A percentile compares a stretch with the other conserved stretches of the same genome.
Conservation (phyloP, 2,113 vertebrate species). For the Pomatorhinus ruficollis region DNA sequence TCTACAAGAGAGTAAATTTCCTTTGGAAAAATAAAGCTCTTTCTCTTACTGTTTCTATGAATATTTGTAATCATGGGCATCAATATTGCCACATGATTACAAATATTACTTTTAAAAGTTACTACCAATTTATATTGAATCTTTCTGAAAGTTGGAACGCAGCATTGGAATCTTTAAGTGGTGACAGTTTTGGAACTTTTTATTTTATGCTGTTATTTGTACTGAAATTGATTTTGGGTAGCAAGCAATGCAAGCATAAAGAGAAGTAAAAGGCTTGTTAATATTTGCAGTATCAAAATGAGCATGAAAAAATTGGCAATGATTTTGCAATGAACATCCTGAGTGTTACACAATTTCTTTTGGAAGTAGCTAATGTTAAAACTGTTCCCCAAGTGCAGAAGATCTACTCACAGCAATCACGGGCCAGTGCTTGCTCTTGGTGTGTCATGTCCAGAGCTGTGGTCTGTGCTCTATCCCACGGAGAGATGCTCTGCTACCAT, state of each 20-base stretch:
- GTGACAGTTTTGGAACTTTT: neutral
- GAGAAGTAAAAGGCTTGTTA: slow-evolving; percentile 20
- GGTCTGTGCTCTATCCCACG: neutral
- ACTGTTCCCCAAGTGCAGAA: neutral
- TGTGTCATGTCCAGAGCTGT: accelerated
- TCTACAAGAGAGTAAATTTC: neutral
- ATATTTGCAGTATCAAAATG: slow-evolving; percentile 3
- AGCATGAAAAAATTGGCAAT: neutral
- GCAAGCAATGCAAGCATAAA: neutral
- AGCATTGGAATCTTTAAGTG: neutral
- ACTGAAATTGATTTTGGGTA: slow-evolving; percentile 11
- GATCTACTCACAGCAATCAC: neutral
- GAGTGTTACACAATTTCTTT: neutral
- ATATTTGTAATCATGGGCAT: neutral
- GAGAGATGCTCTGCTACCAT: neutral
- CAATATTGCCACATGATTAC: neutral
- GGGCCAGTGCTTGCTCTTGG: neutral
- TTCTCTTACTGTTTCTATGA: neutral
- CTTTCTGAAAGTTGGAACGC: neutral
- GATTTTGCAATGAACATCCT: neutral
- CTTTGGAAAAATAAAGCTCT: neutral
- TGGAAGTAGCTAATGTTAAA: neutral
- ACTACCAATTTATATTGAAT: neutral
- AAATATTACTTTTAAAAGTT: neutral
- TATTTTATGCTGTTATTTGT: neutral